A percentile compares a stretch with the other conserved stretches of the same genome.
phyloP scores from a whole-genome alignment of 2,888 invertebrate genomes.

The Abrostola triplasia region DNA sequence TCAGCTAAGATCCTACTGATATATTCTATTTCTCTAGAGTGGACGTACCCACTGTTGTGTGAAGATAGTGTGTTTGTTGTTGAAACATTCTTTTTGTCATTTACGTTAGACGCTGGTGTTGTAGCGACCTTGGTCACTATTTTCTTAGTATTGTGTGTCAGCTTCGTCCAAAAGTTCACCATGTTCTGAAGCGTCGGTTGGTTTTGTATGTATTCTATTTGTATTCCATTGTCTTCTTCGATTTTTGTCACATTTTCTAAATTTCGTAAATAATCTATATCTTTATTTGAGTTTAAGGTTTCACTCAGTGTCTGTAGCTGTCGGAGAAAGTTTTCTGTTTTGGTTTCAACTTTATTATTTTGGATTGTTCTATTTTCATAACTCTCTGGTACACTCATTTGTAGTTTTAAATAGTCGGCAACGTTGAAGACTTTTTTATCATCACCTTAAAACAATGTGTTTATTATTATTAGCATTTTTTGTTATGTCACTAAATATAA shows the following conservation, averaged over 20 bases:
- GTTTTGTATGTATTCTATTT: constrained; percentile 31
- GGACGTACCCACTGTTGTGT: constrained; percentile 25
- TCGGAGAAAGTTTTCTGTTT: constrained; percentile 2
- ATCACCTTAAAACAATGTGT: constrained; percentile 29
- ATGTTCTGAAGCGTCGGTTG: constrained; percentile 58
- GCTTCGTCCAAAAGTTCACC: constrained; percentile 55
- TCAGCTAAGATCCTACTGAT: constrained; percentile 59
- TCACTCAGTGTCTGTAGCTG: neutral
- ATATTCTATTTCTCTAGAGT: constrained; percentile 54
- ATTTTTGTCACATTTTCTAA: constrained; percentile 16
- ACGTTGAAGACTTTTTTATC: constrained; percentile 13
- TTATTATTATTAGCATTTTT: constrained; percentile 28
- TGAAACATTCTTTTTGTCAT: constrained; percentile 1
- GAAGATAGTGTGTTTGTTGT: constrained; percentile 1
- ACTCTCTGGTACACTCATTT: constrained; percentile 13
- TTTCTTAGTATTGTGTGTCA: constrained; percentile 20
- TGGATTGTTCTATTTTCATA: constrained; percentile 6
- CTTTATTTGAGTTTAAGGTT: constrained; percentile 2
- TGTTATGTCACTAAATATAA: constrained; percentile 4
- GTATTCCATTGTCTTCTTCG: constrained; percentile 19
- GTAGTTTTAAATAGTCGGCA: constrained; percentile 16
- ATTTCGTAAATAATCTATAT: constrained; percentile 3
- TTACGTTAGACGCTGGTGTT: constrained; percentile 3
- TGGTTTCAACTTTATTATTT: constrained; percentile 1
- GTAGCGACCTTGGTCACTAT: constrained; percentile 8